phyloP scores from a whole-genome alignment of 2,888 invertebrate genomes.

The Argyresthia goedartella region DNA sequence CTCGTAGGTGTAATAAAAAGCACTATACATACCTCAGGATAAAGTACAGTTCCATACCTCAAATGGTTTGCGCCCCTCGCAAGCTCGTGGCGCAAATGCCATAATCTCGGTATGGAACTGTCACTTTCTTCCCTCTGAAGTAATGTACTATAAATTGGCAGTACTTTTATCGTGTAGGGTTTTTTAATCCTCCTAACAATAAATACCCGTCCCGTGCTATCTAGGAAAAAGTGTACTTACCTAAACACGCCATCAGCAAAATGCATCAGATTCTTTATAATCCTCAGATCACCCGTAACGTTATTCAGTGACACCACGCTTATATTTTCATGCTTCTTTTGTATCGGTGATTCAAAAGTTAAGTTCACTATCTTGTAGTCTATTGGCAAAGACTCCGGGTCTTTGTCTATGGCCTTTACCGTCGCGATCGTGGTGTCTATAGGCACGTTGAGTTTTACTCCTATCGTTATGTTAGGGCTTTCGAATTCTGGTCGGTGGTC shows the following conservation, averaged over 20 bases:
- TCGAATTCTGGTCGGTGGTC: constrained; percentile 80
- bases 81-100: too few species aligned
- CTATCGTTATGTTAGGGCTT: constrained; percentile 74
- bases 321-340: constrained; percentile 50
- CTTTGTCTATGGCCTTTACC: constrained; percentile 76
- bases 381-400: constrained; percentile 76
- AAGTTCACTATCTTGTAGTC: constrained; percentile 73
- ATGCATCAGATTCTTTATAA: constrained; percentile 75
- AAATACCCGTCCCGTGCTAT: too few species aligned
- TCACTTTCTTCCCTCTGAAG: too few species aligned
- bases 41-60: too few species aligned
- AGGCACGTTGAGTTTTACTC: constrained; percentile 81
- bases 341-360: constrained; percentile 66
- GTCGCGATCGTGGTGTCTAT: constrained; percentile 78
- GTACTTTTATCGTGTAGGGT: too few species aligned
- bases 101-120: too few species aligned
- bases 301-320: constrained; percentile 75
- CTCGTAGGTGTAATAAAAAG: too few species aligned
- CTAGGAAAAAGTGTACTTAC: constrained; percentile 22
- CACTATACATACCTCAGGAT: too few species aligned
- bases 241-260: constrained; percentile 77
- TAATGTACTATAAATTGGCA: too few species aligned
- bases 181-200: too few species aligned
- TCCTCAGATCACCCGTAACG: constrained; percentile 78
- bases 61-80: too few species aligned